These are phyloP conservation scores for Drosophila paulistorum DNA, from an alignment of 1,140 invertebrate genomes.

Conservation along the genomic window DNA sequence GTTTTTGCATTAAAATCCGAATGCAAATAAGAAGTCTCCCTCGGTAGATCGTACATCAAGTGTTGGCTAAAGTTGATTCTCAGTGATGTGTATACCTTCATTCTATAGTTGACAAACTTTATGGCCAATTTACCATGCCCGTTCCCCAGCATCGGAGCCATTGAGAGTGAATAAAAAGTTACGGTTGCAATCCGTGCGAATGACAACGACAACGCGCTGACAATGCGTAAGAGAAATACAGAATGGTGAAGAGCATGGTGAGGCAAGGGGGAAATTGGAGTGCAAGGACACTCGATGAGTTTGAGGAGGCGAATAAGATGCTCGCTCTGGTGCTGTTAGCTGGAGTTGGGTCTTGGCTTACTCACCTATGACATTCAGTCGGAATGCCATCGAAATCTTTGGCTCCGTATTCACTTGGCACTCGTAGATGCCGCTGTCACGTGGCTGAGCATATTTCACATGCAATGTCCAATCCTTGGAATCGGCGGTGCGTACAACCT, in stretches of 20 bases:
- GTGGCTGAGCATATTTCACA: constrained; percentile 94
- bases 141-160: not conserved
- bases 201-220: constrained; percentile 54
- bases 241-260: not conserved
- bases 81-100: not conserved
- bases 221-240: constrained; percentile 53
- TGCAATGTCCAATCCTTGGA: constrained; percentile 96
- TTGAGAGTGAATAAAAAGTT: constrained; percentile 51
- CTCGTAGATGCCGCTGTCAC: constrained; percentile 94
- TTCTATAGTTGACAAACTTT: constrained; percentile 49
- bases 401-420: constrained; percentile 97
- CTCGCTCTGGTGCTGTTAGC: not conserved
- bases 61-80: not conserved
- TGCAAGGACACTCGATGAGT: not conserved
- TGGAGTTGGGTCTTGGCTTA: constrained; percentile 52
- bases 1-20: not conserved
- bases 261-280: constrained; percentile 4
- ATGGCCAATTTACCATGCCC: constrained; percentile 60
- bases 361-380: constrained; percentile 94
- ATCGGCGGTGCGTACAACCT: constrained; percentile 92
- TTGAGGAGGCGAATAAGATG: not conserved
- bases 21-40: not conserved
- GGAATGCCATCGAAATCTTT: constrained; percentile 95
- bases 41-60: constrained; percentile 4
- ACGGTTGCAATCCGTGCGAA: constrained; percentile 52